These are phyloP conservation scores for Cynopterus brachyotis DNA, from an alignment of 2,113 vertebrate species.

Conservation along the genomic window DNA sequence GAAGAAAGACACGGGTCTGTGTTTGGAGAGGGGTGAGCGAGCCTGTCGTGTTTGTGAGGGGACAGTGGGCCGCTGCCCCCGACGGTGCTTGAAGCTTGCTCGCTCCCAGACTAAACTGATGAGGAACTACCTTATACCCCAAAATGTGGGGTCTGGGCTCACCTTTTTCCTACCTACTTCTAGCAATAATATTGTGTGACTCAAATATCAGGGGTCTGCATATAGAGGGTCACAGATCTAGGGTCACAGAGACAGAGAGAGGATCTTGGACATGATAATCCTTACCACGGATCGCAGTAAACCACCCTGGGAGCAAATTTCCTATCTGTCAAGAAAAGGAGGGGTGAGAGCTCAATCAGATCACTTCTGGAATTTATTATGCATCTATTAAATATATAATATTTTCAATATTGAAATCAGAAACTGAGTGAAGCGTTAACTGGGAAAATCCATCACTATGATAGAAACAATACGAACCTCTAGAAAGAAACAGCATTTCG, in stretches of 20 bases:
- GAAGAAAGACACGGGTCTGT: not conserved
- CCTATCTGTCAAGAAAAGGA: slow-evolving; percentile 64
- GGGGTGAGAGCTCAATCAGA: slow-evolving; percentile 62
- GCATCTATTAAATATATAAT: not conserved
- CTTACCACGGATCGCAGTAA: slow-evolving; percentile 57
- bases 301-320: slow-evolving; percentile 32
- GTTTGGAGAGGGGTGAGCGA: not conserved
- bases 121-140: not conserved
- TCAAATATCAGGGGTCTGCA: not conserved
- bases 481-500: slow-evolving; percentile 69
- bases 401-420: slow-evolving; percentile 73
- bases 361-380: slow-evolving; percentile 23
- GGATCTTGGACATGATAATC: slow-evolving; percentile 67
- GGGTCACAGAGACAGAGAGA: slow-evolving; percentile 65
- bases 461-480: slow-evolving; percentile 67
- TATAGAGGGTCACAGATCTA: not conserved
- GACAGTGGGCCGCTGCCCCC: not conserved
- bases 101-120: not conserved
- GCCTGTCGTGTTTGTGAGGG: not conserved
- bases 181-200: not conserved
- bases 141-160: not conserved
- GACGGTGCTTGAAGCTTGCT: not conserved
- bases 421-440: slow-evolving; percentile 75
- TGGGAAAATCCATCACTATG: slow-evolving; percentile 75
- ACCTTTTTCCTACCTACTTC: not conserved